Evolutionary conservation across 2,797 vertebrate species (phyloP), one percentile per base, ranked within the genome.

Genomic region (Paedocypris micromegethes): DNA sequence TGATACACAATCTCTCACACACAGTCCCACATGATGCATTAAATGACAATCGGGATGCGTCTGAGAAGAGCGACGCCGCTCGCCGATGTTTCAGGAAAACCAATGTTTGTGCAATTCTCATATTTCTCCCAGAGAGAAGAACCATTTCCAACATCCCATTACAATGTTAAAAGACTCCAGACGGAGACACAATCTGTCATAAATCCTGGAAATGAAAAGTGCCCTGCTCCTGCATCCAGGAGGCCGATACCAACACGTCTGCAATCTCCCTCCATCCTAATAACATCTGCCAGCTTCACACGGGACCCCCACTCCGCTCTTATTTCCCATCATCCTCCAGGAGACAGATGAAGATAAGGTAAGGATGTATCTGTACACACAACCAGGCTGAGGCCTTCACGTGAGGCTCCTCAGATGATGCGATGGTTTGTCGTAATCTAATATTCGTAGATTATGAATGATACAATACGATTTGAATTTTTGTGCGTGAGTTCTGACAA

Each of bases 161-260:
- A 66, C 58, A 50, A 60, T 58, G 49, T 58, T 43, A 58, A 51
- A 59, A 62, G 58, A 74, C 48, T 44, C 50, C 3, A 2, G 9
- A 8, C 43, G 49, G 9, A 45, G 9, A 23, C 58, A 64, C 63
- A 56, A 54, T 72, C 65, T 56, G 54, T 62, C 66, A 72, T 75
- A 75, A 78, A 78, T 75, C 70, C 66, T 64, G 49, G 23, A 70
- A 75, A 77, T 69, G 58, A 66, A 75, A 78, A 46, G 37, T 60
- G 53, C 44, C 1, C 9, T 0, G 6, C 42, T n/a, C 9, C 49
- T n/a, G 49, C 40, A 46, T 68, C 50, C 43, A 40, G 8, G 53
- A 40, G 43, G 58, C 65, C 63, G 77, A 72, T 70, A 64, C 70
- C 43, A 9, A 64, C 40, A 44, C 54, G 9, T 65, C 48, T 59